Conservation (phyloP, 1,140 invertebrate species). For the Choristoneura fumiferana region DNA sequence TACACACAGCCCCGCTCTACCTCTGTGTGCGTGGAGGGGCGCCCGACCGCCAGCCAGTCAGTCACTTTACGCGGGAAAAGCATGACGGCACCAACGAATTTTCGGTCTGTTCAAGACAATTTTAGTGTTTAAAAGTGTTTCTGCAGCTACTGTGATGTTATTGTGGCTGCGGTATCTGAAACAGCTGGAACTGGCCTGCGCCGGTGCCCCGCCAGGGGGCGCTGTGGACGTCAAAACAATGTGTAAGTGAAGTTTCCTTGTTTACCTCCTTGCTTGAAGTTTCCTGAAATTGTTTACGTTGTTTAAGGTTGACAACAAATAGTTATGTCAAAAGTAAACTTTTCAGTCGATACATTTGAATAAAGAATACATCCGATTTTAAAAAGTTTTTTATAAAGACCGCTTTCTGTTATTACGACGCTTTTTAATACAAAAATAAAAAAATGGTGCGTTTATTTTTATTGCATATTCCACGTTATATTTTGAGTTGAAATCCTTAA, state of each 20-base stretch:
- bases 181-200: conserved; percentile 69
- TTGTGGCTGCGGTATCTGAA: conserved; percentile 72
- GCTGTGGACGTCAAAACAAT: conserved; percentile 68
- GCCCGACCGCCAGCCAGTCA: conserved; percentile 62
- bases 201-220: conserved; percentile 61
- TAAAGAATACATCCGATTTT: background rate
- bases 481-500: conserved; percentile 26
- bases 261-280: conserved; percentile 36
- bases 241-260: conserved; percentile 51
- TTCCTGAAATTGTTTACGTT: background rate
- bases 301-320: background rate
- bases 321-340: background rate
- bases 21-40: conserved; percentile 56
- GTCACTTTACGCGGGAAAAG: conserved; percentile 73
- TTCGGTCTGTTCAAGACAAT: conserved; percentile 30
- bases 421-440: no score
- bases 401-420: background rate
- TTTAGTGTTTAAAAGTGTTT: conserved; percentile 41
- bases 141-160: conserved; percentile 62
- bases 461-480: conserved; percentile 28
- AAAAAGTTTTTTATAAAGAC: background rate
- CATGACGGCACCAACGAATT: conserved; percentile 60
- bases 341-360: background rate
- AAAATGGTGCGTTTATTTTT: conserved; percentile 21
- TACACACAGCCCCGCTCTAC: conserved; percentile 33